phyloP scores from a whole-genome alignment of 2,113 vertebrate species.

The Melierax canorus region DNA sequence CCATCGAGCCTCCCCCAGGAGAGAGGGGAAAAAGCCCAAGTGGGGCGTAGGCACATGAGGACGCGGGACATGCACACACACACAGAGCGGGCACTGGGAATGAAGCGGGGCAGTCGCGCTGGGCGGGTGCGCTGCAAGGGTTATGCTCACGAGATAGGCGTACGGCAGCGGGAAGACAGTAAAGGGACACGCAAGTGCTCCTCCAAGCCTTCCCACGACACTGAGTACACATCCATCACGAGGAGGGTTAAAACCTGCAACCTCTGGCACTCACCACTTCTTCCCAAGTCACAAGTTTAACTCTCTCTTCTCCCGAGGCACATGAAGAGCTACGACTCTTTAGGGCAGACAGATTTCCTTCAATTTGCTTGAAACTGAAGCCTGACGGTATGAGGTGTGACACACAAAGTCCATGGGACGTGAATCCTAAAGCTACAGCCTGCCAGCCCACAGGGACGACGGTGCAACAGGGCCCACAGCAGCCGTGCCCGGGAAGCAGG shows the following conservation, averaged over 20 bases:
- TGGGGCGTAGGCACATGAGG: accelerated
- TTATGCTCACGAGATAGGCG: too few species aligned
- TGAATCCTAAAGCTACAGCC: not conserved
- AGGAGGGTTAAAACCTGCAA: not conserved
- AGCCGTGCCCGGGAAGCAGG: not conserved
- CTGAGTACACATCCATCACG: accelerated
- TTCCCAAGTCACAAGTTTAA: not conserved
- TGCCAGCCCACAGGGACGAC: not conserved
- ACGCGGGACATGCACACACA: accelerated
- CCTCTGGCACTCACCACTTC: not conserved
- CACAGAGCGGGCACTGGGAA: not conserved
- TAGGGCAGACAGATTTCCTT: not conserved
- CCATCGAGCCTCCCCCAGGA: not conserved
- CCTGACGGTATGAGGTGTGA: not conserved
- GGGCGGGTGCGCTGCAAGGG: not conserved
- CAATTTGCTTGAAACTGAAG: not conserved
- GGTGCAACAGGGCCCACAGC: not conserved
- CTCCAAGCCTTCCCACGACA: not conserved
- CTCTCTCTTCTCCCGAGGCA: not conserved
- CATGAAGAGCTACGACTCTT: not conserved
- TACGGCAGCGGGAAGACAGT: not conserved
- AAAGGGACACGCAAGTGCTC: not conserved
- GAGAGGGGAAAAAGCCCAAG: not conserved
- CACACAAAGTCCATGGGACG: accelerated
- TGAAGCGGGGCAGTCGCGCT: not conserved